Evolutionary conservation across 92 coral and sea anemone genomes (phyloP).

Genomic region (Meandrina meandrites): DNA sequence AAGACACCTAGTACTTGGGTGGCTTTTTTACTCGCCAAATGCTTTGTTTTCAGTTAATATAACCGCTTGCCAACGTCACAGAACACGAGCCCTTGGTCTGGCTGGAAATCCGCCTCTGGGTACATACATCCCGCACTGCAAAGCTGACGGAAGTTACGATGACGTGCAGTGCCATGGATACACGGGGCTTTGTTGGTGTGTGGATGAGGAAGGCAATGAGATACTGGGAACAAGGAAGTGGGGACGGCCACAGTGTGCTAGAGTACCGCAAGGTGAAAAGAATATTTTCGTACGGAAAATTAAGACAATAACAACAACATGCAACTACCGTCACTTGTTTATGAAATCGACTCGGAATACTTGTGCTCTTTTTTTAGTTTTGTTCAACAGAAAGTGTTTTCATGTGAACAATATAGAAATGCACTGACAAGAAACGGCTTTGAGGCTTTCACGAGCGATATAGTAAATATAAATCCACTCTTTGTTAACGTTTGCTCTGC

Average conservation of each 20-base stretch:
- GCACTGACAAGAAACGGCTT: no score
- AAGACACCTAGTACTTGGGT: no score
- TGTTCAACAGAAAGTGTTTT: no score
- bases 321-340: not conserved
- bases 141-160: conserved; percentile 70
- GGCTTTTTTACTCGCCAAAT: not conserved
- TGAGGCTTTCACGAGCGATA: no score
- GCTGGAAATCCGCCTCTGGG: conserved; percentile 71
- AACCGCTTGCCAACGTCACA: conserved; percentile 76
- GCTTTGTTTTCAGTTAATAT: conserved; percentile 44
- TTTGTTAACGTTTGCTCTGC: no score
- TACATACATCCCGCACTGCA: conserved; percentile 74
- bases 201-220: conserved; percentile 69
- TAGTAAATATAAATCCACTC: no score
- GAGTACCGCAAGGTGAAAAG: conserved; percentile 34
- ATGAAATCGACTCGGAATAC: no score
- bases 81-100: conserved; percentile 71
- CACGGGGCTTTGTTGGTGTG: conserved; percentile 95
- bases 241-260: conserved; percentile 66
- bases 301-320: not conserved
- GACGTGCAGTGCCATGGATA: conserved; percentile 75
- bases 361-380: no score
- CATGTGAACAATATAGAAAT: no score
- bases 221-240: conserved; percentile 79
- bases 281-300: not conserved